Percentiles rank a stretch among this genome's conserved stretches.
Evolutionary conservation across 2,113 vertebrate species (phyloP).

Genomic region (Sceloporus tristichus): DNA sequence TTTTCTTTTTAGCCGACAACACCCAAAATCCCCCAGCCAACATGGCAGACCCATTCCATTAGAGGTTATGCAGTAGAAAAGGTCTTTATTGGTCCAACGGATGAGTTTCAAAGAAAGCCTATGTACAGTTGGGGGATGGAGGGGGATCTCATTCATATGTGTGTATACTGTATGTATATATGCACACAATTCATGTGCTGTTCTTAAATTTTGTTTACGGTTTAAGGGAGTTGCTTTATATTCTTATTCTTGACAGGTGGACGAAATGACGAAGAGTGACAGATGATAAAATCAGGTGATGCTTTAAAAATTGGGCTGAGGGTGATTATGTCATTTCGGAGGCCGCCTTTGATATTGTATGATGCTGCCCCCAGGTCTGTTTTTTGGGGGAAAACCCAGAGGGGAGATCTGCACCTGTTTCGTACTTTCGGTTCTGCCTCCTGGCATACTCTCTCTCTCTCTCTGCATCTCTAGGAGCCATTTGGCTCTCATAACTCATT

Average conservation of each 20-base stretch:
- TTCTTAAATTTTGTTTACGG: neutral
- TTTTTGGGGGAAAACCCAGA: constrained; percentile 70
- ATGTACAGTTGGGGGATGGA: neutral
- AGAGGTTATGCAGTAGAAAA: neutral
- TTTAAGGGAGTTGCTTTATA: constrained; percentile 26
- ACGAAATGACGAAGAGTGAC: constrained; percentile 71
- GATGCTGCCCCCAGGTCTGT: constrained; percentile 81
- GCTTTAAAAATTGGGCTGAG: constrained; percentile 66
- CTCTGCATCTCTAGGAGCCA: constrained; percentile 55
- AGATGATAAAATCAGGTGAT: constrained; percentile 71
- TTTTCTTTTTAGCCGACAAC: too few relatives aligned
- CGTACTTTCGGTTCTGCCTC: constrained; percentile 83
- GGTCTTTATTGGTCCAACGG: neutral
- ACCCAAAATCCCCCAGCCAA: too few relatives aligned
- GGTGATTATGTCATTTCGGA: constrained; percentile 80
- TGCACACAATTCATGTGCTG: neutral
- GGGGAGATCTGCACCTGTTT: constrained; percentile 87
- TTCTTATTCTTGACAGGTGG: constrained; percentile 48
- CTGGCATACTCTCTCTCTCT: constrained; percentile 65
- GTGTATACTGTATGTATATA: too few relatives aligned
- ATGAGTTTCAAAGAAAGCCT: neutral
- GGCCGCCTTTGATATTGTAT: constrained; percentile 86
- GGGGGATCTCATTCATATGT: neutral
- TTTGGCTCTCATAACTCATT: constrained; percentile 66
- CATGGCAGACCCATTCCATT: neutral